Evolutionary conservation across 2,797 vertebrate species (phyloP).

Genomic region (Orientallactaga sibirica): DNA sequence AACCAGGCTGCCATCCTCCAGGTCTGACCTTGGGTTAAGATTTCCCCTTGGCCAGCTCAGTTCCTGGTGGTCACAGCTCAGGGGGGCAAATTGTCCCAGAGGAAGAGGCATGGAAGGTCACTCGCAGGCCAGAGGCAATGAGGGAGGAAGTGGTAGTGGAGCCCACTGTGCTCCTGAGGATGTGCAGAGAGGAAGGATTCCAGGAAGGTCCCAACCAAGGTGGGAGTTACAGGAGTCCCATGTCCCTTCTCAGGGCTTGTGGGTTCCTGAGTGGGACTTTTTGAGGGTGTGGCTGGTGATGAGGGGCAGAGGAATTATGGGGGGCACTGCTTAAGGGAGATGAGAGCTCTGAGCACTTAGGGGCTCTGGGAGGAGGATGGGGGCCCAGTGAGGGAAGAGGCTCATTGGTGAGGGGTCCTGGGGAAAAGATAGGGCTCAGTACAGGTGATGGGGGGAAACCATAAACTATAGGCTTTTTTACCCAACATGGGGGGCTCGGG

Average conservation of each 20-base stretch:
- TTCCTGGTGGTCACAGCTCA: background rate
- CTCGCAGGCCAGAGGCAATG: background rate
- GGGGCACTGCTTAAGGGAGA: background rate
- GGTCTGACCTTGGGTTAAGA: background rate
- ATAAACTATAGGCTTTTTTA: conserved; percentile 32
- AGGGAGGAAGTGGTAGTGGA: background rate
- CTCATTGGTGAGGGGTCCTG: background rate
- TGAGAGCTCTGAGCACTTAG: no score
- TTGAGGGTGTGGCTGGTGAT: background rate
- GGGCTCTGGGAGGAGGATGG: background rate
- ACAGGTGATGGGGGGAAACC: background rate
- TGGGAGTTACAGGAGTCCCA: background rate
- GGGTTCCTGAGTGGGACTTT: background rate
- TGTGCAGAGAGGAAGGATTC: background rate
- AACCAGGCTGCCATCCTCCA: background rate
- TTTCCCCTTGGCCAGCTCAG: background rate
- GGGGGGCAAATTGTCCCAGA: background rate
- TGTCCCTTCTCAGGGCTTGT: background rate
- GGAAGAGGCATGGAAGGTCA: background rate
- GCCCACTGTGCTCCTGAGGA: background rate
- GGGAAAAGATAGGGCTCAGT: background rate
- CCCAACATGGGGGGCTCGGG: conserved; percentile 71
- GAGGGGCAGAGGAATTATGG: background rate
- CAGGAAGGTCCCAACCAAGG: background rate
- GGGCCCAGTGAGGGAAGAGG: background rate